Conservation (phyloP, 2,797 vertebrate genomes). For the Sebastes ruberrimus region DNA sequence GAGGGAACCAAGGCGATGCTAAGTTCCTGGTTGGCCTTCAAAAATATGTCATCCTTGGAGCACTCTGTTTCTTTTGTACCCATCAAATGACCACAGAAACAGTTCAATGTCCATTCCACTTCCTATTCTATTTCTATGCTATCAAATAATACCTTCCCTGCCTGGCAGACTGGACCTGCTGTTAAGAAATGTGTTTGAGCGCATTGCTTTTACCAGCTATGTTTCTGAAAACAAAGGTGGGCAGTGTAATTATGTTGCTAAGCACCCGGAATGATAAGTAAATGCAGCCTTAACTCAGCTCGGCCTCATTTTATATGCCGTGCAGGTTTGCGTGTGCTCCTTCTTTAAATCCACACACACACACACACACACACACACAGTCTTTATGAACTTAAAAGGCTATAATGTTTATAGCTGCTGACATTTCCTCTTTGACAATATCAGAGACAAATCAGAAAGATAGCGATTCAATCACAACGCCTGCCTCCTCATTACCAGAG, state of each 20-base stretch:
- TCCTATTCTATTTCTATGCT: too few species aligned
- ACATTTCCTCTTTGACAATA: conserved; percentile 18
- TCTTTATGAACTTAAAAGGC: background rate
- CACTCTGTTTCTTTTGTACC: too few species aligned
- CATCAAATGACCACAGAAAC: too few species aligned
- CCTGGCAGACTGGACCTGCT: background rate
- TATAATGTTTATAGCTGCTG: background rate
- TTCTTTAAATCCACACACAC: background rate
- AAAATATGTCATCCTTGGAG: too few species aligned
- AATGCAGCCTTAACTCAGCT: background rate
- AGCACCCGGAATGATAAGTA: background rate
- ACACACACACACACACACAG: background rate
- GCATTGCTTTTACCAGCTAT: background rate
- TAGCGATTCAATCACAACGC: background rate
- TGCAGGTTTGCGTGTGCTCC: background rate
- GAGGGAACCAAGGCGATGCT: too few species aligned
- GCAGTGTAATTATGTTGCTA: conserved; percentile 21
- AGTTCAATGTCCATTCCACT: too few species aligned
- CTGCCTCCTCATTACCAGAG: background rate
- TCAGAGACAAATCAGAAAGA: background rate
- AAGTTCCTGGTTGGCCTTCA: too few species aligned
- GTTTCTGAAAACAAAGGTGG: background rate
- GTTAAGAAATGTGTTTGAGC: background rate
- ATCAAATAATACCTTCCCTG: too few species aligned
- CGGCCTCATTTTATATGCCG: background rate